Conservation (phyloP, 1,140 invertebrate genomes). For the Leptinotarsa texana region DNA sequence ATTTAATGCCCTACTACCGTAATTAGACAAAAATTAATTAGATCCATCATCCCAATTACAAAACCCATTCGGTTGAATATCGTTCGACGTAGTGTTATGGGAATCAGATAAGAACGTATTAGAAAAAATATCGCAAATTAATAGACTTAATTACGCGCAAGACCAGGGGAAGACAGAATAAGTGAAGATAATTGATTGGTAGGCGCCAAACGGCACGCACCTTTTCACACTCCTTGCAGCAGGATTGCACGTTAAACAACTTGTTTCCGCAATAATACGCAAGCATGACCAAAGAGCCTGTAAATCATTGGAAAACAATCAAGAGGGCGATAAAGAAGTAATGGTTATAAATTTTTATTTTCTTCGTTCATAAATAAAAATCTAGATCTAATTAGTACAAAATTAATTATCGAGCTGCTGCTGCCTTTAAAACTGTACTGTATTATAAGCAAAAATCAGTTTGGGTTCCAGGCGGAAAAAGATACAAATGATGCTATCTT, state of each 20-base stretch:
- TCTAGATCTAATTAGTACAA: too few relatives aligned
- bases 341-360: neutral
- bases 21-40: too few relatives aligned
- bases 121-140: slow-evolving; percentile 2
- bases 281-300: neutral
- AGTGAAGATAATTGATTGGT: neutral
- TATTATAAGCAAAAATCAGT: too few relatives aligned
- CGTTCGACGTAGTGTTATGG: neutral
- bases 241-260: neutral
- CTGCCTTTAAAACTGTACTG: too few relatives aligned
- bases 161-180: neutral
- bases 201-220: neutral
- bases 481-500: too few relatives aligned
- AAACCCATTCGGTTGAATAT: neutral
- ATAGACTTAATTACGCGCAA: neutral
- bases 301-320: neutral
- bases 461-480: too few relatives aligned
- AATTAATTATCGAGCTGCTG: too few relatives aligned
- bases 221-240: neutral
- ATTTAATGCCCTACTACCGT: too few relatives aligned
- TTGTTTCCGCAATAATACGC: neutral
- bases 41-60: neutral
- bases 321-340: neutral
- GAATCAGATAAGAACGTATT: neutral
- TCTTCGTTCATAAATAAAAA: too few relatives aligned